Evolutionary conservation across 2,888 invertebrate species (phyloP), one percentile per base, ranked within the genome.

Genomic region (Andrena bucephala): DNA sequence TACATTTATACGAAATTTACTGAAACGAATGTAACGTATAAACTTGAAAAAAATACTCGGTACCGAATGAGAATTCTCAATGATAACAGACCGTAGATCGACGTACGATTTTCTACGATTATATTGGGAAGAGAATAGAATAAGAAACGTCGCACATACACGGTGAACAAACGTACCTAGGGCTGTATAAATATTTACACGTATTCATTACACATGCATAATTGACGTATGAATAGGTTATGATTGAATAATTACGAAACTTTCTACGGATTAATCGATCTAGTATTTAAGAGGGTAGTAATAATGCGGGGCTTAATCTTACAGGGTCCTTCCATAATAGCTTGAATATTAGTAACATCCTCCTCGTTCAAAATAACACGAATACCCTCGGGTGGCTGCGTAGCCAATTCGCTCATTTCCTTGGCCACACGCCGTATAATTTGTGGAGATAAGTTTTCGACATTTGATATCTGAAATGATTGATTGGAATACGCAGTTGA

Each of bases 391-490:
- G 98, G 98, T 86, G 99, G 98, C 90, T 96, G 96, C 86, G 96
- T 96, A 79, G 96, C 96, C 92, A 99, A 95, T 89, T 97, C 97
- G 91, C 97, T 97, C 95, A 99, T 96, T 95, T 99, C 99, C 93
- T 97, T 97, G 88, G 97, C 96, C 87, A 99, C 97, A 91, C 97
- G 96, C 85, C 98, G 95, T 79, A 98, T 97, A 85, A 97, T 97
- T 95, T 99, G 98, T 85, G 99, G 99, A 84, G 98, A 98, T 91
- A 99, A 95, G 95, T 99, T 99, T 95, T 99, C 99, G 89, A 98
- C 97, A 95, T 98, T 98, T 89, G 98, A 98, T 95, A 97, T 97
- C 96, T 96, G 92, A 86, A 94, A 93, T 13, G 7, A 50, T 60
- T n/a, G 66, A 69, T 68, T 10, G 24, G 59, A 24, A 36, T n/a